Conservation (phyloP, 2,888 invertebrate species). For the Cyaniris semiargus region DNA sequence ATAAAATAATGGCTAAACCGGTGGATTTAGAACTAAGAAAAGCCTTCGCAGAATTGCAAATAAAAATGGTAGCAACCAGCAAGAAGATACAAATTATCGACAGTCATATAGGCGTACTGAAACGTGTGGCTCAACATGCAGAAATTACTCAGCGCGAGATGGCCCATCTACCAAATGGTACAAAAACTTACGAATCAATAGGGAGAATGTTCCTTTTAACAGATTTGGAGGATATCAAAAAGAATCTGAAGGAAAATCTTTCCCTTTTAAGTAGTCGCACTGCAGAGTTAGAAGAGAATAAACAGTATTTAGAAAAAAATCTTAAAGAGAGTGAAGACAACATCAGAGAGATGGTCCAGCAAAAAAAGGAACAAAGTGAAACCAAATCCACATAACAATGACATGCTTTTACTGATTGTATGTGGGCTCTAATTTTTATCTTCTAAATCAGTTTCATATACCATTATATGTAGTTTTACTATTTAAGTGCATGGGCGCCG, state of each 20-base stretch:
- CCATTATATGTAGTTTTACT: too few species aligned
- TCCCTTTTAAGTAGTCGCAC: slow-evolving; percentile 82
- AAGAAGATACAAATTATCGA: slow-evolving; percentile 90
- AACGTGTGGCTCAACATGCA: slow-evolving; percentile 84
- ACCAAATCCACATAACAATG: slow-evolving; percentile 48
- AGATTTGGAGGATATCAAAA: slow-evolving; percentile 82
- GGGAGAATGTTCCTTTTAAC: slow-evolving; percentile 91
- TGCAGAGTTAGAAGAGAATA: slow-evolving; percentile 86
- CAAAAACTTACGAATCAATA: slow-evolving; percentile 88
- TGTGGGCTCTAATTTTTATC: neutral
- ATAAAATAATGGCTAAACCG: slow-evolving; percentile 66
- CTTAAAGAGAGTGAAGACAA: slow-evolving; percentile 92
- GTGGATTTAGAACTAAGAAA: slow-evolving; percentile 82
- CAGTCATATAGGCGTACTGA: slow-evolving; percentile 86
- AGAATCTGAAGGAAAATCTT: slow-evolving; percentile 82
- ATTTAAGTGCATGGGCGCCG: too few species aligned
- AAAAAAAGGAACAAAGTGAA: slow-evolving; percentile 77
- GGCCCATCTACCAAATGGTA: slow-evolving; percentile 80
- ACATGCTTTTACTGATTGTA: neutral
- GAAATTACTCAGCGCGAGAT: slow-evolving; percentile 86
- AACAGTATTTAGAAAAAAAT: slow-evolving; percentile 89
- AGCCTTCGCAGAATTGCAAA: slow-evolving; percentile 90
- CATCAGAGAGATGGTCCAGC: slow-evolving; percentile 90
- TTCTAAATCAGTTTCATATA: neutral
- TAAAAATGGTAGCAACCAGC: slow-evolving; percentile 89